Evolutionary conservation across 2,888 invertebrate species (phyloP).

Genomic region (Dendrolimus houi): DNA sequence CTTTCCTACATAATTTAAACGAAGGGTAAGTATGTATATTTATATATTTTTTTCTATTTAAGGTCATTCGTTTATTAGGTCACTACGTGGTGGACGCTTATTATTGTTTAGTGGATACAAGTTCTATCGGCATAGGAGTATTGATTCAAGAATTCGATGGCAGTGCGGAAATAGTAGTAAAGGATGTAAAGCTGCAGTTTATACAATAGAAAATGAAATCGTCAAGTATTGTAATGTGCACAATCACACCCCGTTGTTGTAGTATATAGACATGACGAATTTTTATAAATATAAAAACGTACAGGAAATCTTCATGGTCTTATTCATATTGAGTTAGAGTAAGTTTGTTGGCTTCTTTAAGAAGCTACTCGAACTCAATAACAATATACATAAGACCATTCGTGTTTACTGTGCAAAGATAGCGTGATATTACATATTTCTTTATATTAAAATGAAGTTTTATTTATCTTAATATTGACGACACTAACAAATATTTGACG

Average conservation of each 20-base stretch:
- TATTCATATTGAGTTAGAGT: too few species aligned
- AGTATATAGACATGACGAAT: too few species aligned
- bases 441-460: not conserved
- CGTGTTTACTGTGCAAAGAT: not conserved
- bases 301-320: too few species aligned
- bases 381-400: not conserved
- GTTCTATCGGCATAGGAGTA: constrained; percentile 1
- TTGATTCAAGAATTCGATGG: constrained; percentile 8
- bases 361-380: not conserved
- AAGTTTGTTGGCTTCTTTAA: too few species aligned
- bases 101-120: not conserved
- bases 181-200: constrained; percentile 21
- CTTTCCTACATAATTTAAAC: too few species aligned
- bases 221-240: constrained; percentile 16
- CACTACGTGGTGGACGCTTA: too few species aligned
- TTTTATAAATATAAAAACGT: too few species aligned
- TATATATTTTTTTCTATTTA: too few species aligned
- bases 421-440: not conserved
- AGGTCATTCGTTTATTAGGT: too few species aligned
- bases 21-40: too few species aligned
- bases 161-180: constrained; percentile 9
- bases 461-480: not conserved
- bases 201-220: constrained; percentile 19
- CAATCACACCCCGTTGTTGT: constrained; percentile 12
- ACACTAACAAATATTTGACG: too few species aligned